Evolutionary conservation across 2,888 invertebrate genomes (phyloP).

Genomic region (Cordilura impudica): DNA sequence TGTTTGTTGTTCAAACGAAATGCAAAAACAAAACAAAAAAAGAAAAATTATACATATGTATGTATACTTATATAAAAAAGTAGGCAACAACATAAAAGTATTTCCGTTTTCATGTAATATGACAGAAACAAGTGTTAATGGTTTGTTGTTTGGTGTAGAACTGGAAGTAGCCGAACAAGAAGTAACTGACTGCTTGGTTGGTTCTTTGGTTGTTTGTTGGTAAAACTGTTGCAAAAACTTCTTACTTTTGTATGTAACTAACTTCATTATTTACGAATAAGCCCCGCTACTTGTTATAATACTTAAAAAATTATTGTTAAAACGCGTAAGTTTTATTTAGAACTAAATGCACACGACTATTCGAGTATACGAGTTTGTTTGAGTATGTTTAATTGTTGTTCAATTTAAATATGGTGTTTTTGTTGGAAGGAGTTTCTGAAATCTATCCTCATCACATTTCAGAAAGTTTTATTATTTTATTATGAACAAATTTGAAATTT

Average conservation of each 20-base stretch:
- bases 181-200: conserved; percentile 10
- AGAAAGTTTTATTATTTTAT: no score
- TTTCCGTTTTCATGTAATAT: conserved; percentile 64
- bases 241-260: conserved; percentile 30
- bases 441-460: no score
- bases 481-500: no score
- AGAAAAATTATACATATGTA: no score
- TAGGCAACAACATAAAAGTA: conserved; percentile 32
- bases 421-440: no score
- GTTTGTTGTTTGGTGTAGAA: conserved; percentile 61
- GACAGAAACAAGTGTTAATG: conserved; percentile 66
- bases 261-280: conserved; percentile 5
- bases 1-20: conserved; percentile 53
- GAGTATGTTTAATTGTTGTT: no score
- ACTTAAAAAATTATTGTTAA: conserved; percentile 34
- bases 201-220: conserved; percentile 27
- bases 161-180: conserved; percentile 40
- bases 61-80: no score
- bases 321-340: conserved; percentile 27
- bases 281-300: conserved; percentile 16
- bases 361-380: no score
- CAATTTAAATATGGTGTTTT: no score
- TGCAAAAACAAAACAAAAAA: neutral
- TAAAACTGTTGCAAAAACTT: conserved; percentile 16
- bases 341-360: neutral